phyloP scores from a whole-genome alignment of 2,113 vertebrate species.

The Callipepla californica region DNA sequence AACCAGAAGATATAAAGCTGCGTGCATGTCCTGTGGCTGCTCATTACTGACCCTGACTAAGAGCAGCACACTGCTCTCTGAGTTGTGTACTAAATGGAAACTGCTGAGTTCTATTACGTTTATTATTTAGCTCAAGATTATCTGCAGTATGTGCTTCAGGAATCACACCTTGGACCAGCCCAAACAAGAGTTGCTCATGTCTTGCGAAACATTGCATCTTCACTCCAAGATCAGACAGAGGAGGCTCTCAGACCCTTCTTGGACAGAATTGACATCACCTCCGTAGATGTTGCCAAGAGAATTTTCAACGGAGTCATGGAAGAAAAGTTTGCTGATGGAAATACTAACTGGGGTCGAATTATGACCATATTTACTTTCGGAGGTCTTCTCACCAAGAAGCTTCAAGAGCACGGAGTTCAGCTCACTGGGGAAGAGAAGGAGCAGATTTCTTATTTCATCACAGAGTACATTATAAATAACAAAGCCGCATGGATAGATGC shows the following conservation, averaged over 20 bases:
- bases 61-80: neutral
- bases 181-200: conserved; percentile 62
- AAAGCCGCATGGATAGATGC: conserved; percentile 77
- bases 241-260: conserved; percentile 46
- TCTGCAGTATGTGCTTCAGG: conserved; percentile 59
- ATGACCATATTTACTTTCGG: conserved; percentile 79
- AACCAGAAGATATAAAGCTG: neutral
- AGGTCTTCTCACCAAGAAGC: conserved; percentile 76
- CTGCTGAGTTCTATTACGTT: conserved; percentile 61
- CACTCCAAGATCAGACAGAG: conserved; percentile 69
- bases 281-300: conserved; percentile 57
- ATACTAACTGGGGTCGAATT: conserved; percentile 81
- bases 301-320: conserved; percentile 77
- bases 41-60: neutral
- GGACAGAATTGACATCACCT: conserved; percentile 63
- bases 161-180: neutral
- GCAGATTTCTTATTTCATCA: conserved; percentile 75
- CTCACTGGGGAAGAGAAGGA: conserved; percentile 47
- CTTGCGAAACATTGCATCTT: conserved; percentile 63
- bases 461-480: conserved; percentile 75
- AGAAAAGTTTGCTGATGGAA: conserved; percentile 78
- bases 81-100: conserved; percentile 40
- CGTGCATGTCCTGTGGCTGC: neutral
- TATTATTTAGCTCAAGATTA: conserved; percentile 76
- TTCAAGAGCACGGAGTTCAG: conserved; percentile 43